These are phyloP conservation scores for Alosa sapidissima DNA, from an alignment of 2,797 vertebrate genomes.

Conservation along the genomic window DNA sequence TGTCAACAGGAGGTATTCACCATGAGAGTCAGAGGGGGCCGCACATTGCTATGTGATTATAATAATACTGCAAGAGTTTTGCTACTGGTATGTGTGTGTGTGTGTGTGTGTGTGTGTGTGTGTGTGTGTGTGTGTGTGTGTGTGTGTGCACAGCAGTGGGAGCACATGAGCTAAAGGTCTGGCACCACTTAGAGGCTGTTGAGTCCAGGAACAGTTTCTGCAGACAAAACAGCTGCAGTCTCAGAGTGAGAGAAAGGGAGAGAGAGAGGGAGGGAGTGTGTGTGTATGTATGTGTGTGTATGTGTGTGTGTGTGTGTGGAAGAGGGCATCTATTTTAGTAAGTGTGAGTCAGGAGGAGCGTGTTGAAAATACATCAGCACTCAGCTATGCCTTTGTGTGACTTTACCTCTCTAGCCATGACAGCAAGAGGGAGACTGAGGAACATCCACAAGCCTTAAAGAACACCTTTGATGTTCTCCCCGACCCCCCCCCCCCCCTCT, in stretches of 20 bases:
- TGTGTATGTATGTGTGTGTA: not conserved
- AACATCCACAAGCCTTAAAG: not conserved
- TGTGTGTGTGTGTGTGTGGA: not conserved
- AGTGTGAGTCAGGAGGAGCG: slow-evolving; percentile 5
- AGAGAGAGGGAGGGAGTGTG: not conserved
- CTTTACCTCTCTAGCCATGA: not conserved
- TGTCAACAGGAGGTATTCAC: not conserved
- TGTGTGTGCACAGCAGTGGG: slow-evolving; percentile 12
- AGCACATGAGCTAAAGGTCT: slow-evolving; percentile 7
- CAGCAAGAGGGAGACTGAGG: not conserved
- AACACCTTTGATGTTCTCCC: slow-evolving; percentile 12
- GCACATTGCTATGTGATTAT: slow-evolving; percentile 2
- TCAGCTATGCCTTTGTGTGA: slow-evolving; percentile 24
- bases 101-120: slow-evolving; percentile 4
- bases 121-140: not conserved
- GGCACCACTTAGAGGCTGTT: slow-evolving; percentile 17
- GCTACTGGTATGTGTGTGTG: slow-evolving; percentile 12
- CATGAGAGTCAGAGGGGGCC: not conserved
- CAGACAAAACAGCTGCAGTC: slow-evolving; percentile 22
- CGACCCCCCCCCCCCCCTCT: not conserved
- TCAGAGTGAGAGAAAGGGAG: not conserved
- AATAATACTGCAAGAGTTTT: not conserved
- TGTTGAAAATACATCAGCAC: slow-evolving; percentile 22
- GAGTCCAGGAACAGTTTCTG: slow-evolving; percentile 25
- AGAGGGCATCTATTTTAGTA: slow-evolving; percentile 15